Evolutionary conservation across 2,888 invertebrate genomes (phyloP).

Genomic region (Patella depressa): DNA sequence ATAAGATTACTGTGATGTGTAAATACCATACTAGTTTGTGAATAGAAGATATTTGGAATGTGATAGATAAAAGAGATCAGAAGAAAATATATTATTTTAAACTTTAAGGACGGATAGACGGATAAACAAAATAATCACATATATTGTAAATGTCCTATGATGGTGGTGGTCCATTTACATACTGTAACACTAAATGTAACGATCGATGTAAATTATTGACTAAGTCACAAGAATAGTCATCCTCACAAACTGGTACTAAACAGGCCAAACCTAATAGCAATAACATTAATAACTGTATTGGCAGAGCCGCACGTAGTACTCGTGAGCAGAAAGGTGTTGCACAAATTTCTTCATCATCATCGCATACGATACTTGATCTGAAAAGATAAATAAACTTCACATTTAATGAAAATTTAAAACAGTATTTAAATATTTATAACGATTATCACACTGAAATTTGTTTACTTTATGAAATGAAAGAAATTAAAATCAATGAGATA

Average conservation of each 20-base stretch:
- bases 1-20: too few relatives aligned
- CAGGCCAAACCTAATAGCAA: slow-evolving; percentile 93
- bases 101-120: not conserved
- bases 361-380: slow-evolving; percentile 45
- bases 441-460: not conserved
- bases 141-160: slow-evolving; percentile 74
- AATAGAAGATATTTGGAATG: too few relatives aligned
- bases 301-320: slow-evolving; percentile 90
- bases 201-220: slow-evolving; percentile 86
- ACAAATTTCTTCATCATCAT: slow-evolving; percentile 23
- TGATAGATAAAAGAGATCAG: too few relatives aligned
- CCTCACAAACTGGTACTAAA: slow-evolving; percentile 86
- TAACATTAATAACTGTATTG: slow-evolving; percentile 94
- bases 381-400: slow-evolving; percentile 27
- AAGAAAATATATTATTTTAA: not conserved
- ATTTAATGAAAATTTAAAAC: not conserved
- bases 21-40: too few relatives aligned
- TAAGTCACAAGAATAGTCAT: slow-evolving; percentile 88
- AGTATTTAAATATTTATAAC: not conserved
- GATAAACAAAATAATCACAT: slow-evolving; percentile 33
- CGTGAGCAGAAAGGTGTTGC: slow-evolving; percentile 82
- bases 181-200: slow-evolving; percentile 89
- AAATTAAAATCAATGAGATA: too few relatives aligned
- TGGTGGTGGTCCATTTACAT: slow-evolving; percentile 94
- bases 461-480: too few relatives aligned